phyloP scores from a whole-genome alignment of 2,888 invertebrate genomes.

The Trichogramma dendrolimi region DNA sequence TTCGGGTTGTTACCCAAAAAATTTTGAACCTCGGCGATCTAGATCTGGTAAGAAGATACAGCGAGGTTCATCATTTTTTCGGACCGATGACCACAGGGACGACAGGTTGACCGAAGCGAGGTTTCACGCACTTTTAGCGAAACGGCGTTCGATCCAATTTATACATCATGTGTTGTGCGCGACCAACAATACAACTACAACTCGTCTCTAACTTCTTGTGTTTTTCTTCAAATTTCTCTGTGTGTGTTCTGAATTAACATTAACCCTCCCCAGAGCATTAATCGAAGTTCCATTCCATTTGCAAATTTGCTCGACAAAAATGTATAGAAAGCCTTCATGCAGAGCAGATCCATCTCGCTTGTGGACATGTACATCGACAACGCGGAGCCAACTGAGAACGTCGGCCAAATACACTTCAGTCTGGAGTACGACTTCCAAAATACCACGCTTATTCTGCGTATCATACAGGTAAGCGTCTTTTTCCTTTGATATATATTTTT shows the following conservation, averaged over 20 bases:
- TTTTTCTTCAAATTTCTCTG: too few relatives aligned
- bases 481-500: not conserved
- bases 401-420: slow-evolving; percentile 91
- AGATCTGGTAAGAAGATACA: too few relatives aligned
- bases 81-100: too few relatives aligned
- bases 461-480: slow-evolving; percentile 71
- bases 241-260: too few relatives aligned
- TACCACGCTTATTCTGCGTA: slow-evolving; percentile 83
- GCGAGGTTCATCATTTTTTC: too few relatives aligned
- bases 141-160: too few relatives aligned
- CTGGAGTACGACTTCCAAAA: slow-evolving; percentile 92
- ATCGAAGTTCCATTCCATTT: slow-evolving; percentile 19
- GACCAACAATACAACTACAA: too few relatives aligned
- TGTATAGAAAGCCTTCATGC: slow-evolving; percentile 68
- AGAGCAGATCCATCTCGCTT: slow-evolving; percentile 85
- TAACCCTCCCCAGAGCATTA: not conserved
- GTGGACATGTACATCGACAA: slow-evolving; percentile 95
- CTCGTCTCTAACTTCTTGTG: not conserved
- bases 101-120: too few relatives aligned
- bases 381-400: slow-evolving; percentile 87
- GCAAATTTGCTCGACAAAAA: slow-evolving; percentile 31
- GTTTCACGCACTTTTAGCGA: too few relatives aligned
- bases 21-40: too few relatives aligned
- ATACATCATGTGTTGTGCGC: too few relatives aligned
- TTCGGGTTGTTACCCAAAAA: too few relatives aligned